Evolutionary conservation across 2,888 invertebrate genomes (phyloP), one percentile per base, ranked within the genome.

Genomic region (Hermodice carunculata): DNA sequence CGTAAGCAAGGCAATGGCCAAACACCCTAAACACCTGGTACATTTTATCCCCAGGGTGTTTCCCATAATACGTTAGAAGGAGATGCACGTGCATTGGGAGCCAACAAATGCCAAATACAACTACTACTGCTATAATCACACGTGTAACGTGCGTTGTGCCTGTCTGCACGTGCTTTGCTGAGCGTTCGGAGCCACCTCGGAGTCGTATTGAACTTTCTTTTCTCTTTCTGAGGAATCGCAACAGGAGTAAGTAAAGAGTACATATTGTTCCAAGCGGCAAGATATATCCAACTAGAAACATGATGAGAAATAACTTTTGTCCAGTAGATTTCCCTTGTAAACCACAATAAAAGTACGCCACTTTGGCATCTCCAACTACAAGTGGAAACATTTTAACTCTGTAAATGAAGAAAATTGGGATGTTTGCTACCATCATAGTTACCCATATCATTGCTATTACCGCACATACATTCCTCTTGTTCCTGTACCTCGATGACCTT

Each of bases 51-150:
- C 58, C 24, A 1, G 70, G 69, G 32, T 52, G 56, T 1, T 40
- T 22, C 4, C 62, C 61, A 56, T 51, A 70, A 59, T 70, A 70
- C 22, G 58, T 52, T 40, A 66, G 26, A 29, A 73, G 46, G 8
- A 70, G 58, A 46, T 74, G 72, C 5, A 68, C 43, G 31, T 96
- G 95, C 81, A 96, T 93, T 29, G 96, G 96, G 78, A 93, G 91
- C 96, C 96, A 96, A 87, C 95, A 95, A 43, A 95, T 89, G 26
- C 96, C 95, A 86, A 97, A 97, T 53, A 94, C 94, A 59, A 94
- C 91, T 1, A 96, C 95, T 53, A 96, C 94, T 58, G 95, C 92
- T 66, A 95, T 91, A 24, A 96, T 95, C 91, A 97, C 92, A 71
- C 94, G 89, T 4, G 96, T 96, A 34, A 95, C 96, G 74, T 94